These are phyloP conservation scores for Brachionus rotundiformis DNA, from an alignment of 1,140 invertebrate species.

Conservation along the genomic window DNA sequence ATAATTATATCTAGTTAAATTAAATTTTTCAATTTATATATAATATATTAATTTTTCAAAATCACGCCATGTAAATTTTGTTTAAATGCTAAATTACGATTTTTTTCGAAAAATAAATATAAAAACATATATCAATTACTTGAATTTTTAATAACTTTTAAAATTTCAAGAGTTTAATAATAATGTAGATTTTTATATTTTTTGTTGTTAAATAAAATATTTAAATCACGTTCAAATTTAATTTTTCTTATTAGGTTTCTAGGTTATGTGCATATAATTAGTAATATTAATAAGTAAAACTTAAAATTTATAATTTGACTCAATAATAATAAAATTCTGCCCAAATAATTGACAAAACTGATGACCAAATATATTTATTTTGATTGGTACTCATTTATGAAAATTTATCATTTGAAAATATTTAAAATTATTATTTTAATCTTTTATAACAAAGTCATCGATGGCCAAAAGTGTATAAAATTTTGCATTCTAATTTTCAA, in stretches of 20 bases:
- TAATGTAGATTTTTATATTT: no score
- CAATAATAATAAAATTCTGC: neutral
- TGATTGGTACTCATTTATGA: no score
- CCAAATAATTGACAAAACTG: neutral
- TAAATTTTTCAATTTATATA: neutral
- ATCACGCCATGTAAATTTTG: neutral
- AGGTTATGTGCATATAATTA: neutral
- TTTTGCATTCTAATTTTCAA: neutral
- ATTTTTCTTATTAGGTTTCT: neutral
- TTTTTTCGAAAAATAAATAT: no score
- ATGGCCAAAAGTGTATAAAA: neutral
- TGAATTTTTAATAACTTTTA: no score
- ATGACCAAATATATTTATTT: no score
- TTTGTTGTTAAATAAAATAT: neutral
- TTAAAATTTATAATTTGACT: neutral
- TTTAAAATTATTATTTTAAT: no score
- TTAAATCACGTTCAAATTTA: neutral
- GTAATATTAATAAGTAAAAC: neutral
- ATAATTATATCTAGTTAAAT: neutral
- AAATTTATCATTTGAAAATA: no score
- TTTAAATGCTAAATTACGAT: no score
- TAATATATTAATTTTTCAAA: neutral
- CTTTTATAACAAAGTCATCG: no score
- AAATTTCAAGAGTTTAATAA: no score
- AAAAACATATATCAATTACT: no score